phyloP scores from a whole-genome alignment of 2,113 vertebrate genomes.

The Lasiurus borealis region DNA sequence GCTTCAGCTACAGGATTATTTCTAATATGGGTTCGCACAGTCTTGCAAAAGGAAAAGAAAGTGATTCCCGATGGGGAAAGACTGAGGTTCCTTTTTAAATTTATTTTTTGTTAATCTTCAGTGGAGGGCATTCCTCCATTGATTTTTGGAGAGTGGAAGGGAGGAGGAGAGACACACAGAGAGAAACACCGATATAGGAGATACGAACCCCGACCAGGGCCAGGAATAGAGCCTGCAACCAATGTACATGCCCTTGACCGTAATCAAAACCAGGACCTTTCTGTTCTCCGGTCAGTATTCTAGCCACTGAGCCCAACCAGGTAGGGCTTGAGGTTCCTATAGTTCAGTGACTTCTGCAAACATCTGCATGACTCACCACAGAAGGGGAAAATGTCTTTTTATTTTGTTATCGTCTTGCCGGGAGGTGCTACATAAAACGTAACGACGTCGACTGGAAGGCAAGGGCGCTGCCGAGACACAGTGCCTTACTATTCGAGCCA shows the following conservation, averaged over 20 bases:
- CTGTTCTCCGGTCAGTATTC: too few species aligned
- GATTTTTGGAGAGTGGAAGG: too few species aligned
- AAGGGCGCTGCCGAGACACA: constrained; percentile 24
- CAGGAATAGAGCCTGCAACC: too few species aligned
- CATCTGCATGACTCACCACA: not conserved
- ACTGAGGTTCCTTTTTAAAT: not conserved
- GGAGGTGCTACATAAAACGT: not conserved
- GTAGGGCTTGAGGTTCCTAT: not conserved
- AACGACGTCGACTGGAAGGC: not conserved
- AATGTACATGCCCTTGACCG: too few species aligned
- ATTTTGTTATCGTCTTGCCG: not conserved
- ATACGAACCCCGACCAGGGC: too few species aligned
- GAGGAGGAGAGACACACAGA: too few species aligned
- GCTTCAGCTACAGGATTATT: not conserved
- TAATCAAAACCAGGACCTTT: too few species aligned
- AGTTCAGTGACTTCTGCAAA: not conserved
- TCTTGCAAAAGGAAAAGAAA: not conserved
- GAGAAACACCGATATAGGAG: too few species aligned
- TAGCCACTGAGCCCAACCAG: too few species aligned
- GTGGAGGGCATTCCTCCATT: too few species aligned
- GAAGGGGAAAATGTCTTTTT: not conserved
- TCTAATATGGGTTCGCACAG: not conserved
- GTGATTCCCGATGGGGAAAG: not conserved
- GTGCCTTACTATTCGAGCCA: constrained; percentile 29
- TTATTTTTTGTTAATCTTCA: too few species aligned